Conservation (phyloP, 2,797 vertebrate species). For the Ciconia nigra region DNA sequence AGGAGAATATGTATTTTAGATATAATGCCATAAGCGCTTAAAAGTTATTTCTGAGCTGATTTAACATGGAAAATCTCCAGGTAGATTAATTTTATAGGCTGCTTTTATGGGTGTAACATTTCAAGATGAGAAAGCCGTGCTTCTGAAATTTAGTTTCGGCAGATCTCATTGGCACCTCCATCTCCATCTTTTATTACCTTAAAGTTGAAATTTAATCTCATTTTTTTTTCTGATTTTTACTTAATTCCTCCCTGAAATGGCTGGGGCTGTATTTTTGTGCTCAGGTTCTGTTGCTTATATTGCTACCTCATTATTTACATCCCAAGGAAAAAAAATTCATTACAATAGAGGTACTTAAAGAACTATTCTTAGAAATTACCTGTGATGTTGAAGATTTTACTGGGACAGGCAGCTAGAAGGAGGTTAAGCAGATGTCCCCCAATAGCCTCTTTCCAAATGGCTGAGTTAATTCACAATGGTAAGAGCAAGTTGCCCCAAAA, state of each 20-base stretch:
- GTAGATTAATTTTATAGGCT: constrained; percentile 68
- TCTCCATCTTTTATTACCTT: constrained; percentile 57
- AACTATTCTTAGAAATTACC: not conserved
- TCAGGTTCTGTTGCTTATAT: not conserved
- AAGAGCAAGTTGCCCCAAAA: not conserved
- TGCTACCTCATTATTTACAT: not conserved
- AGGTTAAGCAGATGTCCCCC: not conserved
- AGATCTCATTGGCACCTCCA: constrained; percentile 51
- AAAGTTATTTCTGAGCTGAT: constrained; percentile 65
- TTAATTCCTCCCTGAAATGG: not conserved
- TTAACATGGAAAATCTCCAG: constrained; percentile 64
- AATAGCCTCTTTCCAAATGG: not conserved
- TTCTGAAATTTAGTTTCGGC: constrained; percentile 57
- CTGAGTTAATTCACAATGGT: not conserved
- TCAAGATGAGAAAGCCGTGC: constrained; percentile 65
- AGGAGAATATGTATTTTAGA: constrained; percentile 47
- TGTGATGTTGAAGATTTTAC: not conserved
- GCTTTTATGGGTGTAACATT: constrained; percentile 67
- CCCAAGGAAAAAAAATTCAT: not conserved
- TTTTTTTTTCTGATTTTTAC: not conserved
- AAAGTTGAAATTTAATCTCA: constrained; percentile 59
- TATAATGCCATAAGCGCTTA: constrained; percentile 50
- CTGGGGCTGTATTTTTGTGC: not conserved
- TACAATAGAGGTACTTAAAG: not conserved
- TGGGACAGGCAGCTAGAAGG: not conserved